These are phyloP conservation scores for Lophotriccus pileatus DNA, from an alignment of 2,797 vertebrate species.

Conservation along the genomic window DNA sequence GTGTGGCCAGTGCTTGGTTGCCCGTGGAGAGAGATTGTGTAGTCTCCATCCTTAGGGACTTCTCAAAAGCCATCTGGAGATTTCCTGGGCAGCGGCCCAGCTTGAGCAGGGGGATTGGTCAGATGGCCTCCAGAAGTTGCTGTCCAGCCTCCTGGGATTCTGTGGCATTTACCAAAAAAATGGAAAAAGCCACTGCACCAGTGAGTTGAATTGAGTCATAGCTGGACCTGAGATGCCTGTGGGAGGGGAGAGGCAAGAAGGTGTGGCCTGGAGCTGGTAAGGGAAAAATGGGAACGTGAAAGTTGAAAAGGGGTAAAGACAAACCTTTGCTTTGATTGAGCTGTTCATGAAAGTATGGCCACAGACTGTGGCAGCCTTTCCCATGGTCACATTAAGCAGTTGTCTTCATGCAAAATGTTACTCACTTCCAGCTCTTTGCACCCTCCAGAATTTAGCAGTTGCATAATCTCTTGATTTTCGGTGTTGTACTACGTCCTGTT, in stretches of 20 bases:
- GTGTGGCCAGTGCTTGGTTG: neutral
- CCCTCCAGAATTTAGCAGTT: neutral
- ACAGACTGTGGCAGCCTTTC: neutral
- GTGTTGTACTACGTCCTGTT: neutral
- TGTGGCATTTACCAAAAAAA: neutral
- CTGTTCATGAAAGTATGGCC: neutral
- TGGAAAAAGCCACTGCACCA: neutral
- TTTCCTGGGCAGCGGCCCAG: neutral
- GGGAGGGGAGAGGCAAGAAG: no score
- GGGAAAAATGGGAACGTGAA: neutral
- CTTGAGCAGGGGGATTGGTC: accelerated
- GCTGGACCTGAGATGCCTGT: neutral
- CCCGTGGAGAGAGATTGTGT: no score
- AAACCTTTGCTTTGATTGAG: neutral
- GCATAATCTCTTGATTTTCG: neutral
- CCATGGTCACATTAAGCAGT: no score
- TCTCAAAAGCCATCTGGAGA: neutral
- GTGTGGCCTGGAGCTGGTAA: neutral
- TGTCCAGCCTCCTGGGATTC: neutral
- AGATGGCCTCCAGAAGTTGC: neutral
- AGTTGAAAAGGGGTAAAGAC: neutral
- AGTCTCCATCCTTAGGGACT: neutral
- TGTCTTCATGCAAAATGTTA: neutral
- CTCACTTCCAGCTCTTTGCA: neutral
- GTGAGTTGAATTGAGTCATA: neutral